These are phyloP conservation scores for Drosophila nikananu DNA, from an alignment of 1,140 invertebrate species.

Conservation along the genomic window DNA sequence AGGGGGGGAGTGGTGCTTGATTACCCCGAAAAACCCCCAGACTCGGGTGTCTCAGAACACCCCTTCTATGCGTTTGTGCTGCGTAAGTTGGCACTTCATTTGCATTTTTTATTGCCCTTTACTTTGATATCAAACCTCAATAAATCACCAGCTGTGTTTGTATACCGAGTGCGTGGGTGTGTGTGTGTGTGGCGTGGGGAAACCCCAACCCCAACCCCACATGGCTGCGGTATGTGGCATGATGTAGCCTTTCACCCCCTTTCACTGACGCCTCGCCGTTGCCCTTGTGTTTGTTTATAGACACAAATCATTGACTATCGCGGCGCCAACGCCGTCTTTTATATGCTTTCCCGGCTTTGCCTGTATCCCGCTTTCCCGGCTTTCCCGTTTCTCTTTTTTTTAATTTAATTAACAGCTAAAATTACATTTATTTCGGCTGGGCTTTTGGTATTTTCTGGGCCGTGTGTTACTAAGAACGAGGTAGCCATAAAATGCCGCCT, in stretches of 20 bases:
- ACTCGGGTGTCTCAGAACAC: conserved; percentile 43
- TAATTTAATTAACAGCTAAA: conserved; percentile 82
- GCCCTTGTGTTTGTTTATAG: conserved; percentile 74
- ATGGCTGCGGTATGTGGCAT: conserved; percentile 67
- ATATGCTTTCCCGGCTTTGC: background rate
- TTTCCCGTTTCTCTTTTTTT: conserved; percentile 34
- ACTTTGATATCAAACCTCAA: conserved; percentile 84
- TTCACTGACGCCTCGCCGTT: conserved; percentile 27
- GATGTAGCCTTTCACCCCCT: conserved; percentile 28
- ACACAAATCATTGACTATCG: conserved; percentile 81
- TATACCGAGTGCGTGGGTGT: conserved; percentile 37
- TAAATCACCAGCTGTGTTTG: conserved; percentile 84
- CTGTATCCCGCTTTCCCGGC: background rate
- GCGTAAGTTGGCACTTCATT: conserved; percentile 83
- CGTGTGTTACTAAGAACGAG: conserved; percentile 20
- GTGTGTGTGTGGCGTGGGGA: conserved; percentile 4
- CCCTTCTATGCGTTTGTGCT: conserved; percentile 59
- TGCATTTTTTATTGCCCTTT: conserved; percentile 84
- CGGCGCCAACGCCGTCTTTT: conserved; percentile 64
- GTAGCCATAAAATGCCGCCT: conserved; percentile 69
- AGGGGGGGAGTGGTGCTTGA: conserved; percentile 45
- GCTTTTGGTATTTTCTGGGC: conserved; percentile 19
- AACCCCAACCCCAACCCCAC: conserved; percentile 52
- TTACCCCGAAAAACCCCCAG: conserved; percentile 44
- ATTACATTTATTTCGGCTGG: conserved; percentile 69